Evolutionary conservation across 64 coral and sea anemone genomes (phyloP), one percentile per base, ranked within the genome.

Genomic region (Dendrophyllia cribrosa): DNA sequence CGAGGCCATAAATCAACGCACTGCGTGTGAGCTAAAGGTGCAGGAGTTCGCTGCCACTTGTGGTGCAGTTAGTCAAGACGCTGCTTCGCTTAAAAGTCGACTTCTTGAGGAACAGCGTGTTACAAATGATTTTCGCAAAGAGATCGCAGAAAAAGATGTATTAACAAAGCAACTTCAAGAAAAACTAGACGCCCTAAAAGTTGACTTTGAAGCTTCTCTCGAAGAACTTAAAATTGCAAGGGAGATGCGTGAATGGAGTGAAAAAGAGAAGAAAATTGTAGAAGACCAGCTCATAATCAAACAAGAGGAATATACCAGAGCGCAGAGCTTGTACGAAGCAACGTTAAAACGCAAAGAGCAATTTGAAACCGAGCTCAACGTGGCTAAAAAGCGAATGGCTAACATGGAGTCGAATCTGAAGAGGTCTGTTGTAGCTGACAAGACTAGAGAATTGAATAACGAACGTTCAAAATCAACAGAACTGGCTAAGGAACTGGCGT

Each of bases 321-420:
- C 83, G 59, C 82, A 94, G 19, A 69, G 59, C 53, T 21, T 89
- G 13, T 68, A 89, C 49, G 87, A 84, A 47, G 16, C 78, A 71
- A 89, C 93, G 8, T 56, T 89, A 14, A 94, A 81, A 77, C 87
- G 88, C 6, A 94, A 94, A 13, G 86, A 94, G 26, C 70, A 94
- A 70, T 58, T 94, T n/a, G 92, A 89, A 43, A 59, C 77, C 13
- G 75, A 93, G 9, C 53, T 84, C 48, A 66, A 63, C 56, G 68
- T 21, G 53, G 59, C 74, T 9, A 89, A 83, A 9, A 89, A 84
- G 44, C 80, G 74, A 48, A 49, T 94, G 45, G 49, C 51, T 26
- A 77, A 44, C 70, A 58, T 89, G 49, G 86, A 89, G 22, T 74
- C 66, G 15, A 47, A 43, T 13, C 44, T 69, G 3, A 89, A 86